These are phyloP conservation scores for Drosophila borborema DNA, from an alignment of 2,888 invertebrate genomes.

Conservation along the genomic window DNA sequence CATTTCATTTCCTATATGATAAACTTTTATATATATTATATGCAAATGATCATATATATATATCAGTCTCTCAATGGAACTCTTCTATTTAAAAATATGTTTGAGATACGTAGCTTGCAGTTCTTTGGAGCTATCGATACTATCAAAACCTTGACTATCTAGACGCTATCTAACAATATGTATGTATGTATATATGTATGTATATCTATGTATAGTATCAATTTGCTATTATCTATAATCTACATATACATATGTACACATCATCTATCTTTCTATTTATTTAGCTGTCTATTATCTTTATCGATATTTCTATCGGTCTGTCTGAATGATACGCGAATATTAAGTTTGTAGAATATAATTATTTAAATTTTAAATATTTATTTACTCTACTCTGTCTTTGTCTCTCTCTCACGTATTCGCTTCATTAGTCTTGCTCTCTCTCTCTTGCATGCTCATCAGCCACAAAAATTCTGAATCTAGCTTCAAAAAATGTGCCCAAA, in stretches of 20 bases:
- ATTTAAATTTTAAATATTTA: no score
- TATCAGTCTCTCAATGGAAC: background rate
- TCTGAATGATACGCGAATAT: background rate
- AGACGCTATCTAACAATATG: background rate
- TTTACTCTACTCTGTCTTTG: background rate
- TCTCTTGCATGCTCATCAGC: background rate
- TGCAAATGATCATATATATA: background rate
- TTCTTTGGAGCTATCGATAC: background rate
- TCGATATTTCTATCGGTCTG: background rate
- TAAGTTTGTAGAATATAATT: background rate
- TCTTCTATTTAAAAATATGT: background rate
- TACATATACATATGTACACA: background rate
- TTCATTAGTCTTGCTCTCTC: background rate
- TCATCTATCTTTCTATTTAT: background rate
- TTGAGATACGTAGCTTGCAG: background rate
- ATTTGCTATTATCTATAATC: no score
- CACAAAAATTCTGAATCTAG: constrained; percentile 24
- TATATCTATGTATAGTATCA: background rate
- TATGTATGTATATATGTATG: background rate
- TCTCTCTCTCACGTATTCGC: background rate
- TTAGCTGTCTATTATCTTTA: background rate
- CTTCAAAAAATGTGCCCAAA: constrained; percentile 28
- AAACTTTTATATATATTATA: background rate
- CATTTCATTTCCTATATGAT: background rate
- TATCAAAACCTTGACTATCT: background rate